Evolutionary conservation across 2,113 vertebrate species (phyloP).

Genomic region (Clarias batrachus): DNA sequence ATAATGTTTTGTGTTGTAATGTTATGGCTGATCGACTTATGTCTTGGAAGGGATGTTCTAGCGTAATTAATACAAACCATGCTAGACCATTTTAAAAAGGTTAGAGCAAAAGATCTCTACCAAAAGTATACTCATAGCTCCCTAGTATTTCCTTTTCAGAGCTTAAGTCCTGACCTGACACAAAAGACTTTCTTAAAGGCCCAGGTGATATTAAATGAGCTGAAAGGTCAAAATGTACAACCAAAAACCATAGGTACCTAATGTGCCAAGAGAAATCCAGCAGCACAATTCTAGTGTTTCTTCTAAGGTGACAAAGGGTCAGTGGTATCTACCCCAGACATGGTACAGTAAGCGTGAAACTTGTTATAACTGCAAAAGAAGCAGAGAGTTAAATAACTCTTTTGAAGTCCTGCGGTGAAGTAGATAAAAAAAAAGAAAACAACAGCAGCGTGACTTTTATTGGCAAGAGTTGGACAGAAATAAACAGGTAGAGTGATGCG

Average conservation of each 20-base stretch:
- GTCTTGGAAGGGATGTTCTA: background rate
- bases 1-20: too few relatives aligned
- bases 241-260: background rate
- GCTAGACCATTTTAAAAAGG: background rate
- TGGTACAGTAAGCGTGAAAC: background rate
- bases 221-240: background rate
- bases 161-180: background rate
- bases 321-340: constrained; percentile 4
- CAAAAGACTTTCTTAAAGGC: background rate
- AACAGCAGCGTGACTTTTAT: background rate
- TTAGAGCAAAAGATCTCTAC: background rate
- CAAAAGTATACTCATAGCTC: background rate
- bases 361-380: background rate
- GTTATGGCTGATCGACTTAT: background rate
- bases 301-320: constrained; percentile 14
- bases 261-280: background rate
- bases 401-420: background rate
- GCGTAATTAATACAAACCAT: background rate
- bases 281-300: background rate
- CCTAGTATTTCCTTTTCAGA: background rate
- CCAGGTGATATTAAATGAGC: background rate
- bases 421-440: background rate
- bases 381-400: background rate
- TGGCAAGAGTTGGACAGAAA: background rate
- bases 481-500: background rate